These are phyloP conservation scores for Cephus nigrinus DNA, from an alignment of 2,888 invertebrate species.

Conservation along the genomic window DNA sequence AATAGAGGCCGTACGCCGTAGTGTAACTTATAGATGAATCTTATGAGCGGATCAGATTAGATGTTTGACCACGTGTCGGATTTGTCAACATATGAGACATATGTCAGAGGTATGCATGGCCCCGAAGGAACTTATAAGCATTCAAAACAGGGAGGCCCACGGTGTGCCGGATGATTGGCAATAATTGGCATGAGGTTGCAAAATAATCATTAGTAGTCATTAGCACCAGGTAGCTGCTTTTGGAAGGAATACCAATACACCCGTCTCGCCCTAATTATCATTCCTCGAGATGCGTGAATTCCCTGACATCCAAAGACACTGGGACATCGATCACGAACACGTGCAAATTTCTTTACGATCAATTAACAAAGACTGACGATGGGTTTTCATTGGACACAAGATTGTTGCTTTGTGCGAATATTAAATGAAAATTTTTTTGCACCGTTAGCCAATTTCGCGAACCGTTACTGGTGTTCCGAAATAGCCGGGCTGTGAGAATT, in stretches of 20 bases:
- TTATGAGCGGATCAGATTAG: neutral
- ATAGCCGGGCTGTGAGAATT: no score
- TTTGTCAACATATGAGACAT: neutral
- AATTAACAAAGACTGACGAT: neutral
- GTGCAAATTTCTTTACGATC: neutral
- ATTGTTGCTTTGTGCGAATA: neutral
- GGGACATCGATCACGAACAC: neutral
- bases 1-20: neutral
- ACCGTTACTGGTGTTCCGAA: no score
- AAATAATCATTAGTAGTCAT: conserved; percentile 4
- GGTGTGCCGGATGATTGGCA: neutral
- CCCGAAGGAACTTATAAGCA: neutral
- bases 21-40: neutral
- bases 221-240: neutral
- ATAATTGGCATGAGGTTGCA: conserved; percentile 1
- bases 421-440: neutral
- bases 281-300: neutral
- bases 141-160: neutral
- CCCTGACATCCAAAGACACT: neutral
- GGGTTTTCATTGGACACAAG: neutral
- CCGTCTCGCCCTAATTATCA: neutral
- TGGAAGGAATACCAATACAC: neutral
- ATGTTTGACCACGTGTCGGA: neutral
- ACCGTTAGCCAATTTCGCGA: neutral
- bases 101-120: neutral